A percentile compares a stretch with the other conserved stretches of the same genome.
Evolutionary conservation across 1,140 invertebrate species (phyloP).

Genomic region (Ips typographus): DNA sequence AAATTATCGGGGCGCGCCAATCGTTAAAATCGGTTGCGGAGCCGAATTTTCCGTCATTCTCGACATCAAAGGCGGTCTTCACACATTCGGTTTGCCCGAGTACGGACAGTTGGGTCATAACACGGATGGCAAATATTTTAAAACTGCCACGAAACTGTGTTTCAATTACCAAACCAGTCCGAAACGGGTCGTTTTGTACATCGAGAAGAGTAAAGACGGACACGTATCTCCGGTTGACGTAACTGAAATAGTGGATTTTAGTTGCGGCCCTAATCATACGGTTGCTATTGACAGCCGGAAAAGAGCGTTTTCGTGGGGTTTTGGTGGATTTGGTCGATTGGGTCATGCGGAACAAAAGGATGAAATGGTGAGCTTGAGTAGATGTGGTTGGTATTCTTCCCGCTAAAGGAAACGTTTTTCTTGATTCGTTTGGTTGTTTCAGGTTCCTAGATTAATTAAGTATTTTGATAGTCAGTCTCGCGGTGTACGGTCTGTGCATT

Average conservation of each 20-base stretch:
- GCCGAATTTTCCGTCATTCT: conserved; percentile 90
- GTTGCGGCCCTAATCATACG: conserved; percentile 88
- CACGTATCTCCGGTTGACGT: conserved; percentile 81
- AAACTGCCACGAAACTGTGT: conserved; percentile 83
- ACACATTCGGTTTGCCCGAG: conserved; percentile 90
- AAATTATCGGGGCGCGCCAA: conserved; percentile 58
- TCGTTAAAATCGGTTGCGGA: conserved; percentile 74
- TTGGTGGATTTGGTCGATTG: conserved; percentile 88
- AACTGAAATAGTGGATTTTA: conserved; percentile 85
- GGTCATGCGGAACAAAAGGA: conserved; percentile 91
- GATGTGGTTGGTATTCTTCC: background rate
- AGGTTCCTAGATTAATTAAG: conserved; percentile 86
- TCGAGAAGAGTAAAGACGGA: conserved; percentile 87
- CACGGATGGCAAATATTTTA: conserved; percentile 91
- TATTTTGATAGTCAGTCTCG: conserved; percentile 82
- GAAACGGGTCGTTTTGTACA: conserved; percentile 80
- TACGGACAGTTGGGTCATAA: conserved; percentile 92
- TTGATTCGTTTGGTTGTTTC: conserved; percentile 7
- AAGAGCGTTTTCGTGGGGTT: conserved; percentile 90
- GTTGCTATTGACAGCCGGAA: conserved; percentile 87
- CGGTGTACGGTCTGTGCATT: conserved; percentile 76
- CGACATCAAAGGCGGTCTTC: conserved; percentile 83
- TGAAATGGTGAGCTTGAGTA: conserved; percentile 60
- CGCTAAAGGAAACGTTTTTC: background rate
- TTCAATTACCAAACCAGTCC: conserved; percentile 84